Conservation (phyloP, 2,113 vertebrate genomes). For the Antechinus flavipes region DNA sequence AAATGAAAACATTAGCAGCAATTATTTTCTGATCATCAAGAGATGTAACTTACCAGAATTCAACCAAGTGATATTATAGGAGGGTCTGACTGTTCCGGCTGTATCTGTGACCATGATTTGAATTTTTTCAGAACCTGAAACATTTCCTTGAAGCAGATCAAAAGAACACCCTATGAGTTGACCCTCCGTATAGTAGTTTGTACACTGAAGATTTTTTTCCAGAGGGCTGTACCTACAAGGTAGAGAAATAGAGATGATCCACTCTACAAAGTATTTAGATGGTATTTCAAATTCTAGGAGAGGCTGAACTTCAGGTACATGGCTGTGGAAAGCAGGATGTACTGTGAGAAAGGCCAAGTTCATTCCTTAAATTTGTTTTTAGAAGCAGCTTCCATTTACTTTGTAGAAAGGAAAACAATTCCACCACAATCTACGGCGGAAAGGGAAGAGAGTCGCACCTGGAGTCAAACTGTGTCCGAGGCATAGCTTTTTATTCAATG, state of each 20-base stretch:
- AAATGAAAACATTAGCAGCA: background rate
- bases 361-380: slow-evolving; percentile 3
- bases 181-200: slow-evolving; percentile 66
- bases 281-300: slow-evolving; percentile 15
- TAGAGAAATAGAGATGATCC: slow-evolving; percentile 52
- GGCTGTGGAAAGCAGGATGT: slow-evolving; percentile 41
- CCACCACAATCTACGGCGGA: background rate
- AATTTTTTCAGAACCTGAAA: slow-evolving; percentile 58
- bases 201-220: slow-evolving; percentile 68
- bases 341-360: slow-evolving; percentile 19
- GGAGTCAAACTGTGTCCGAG: background rate
- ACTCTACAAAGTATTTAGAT: slow-evolving; percentile 52
- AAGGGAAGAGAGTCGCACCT: background rate
- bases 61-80: slow-evolving; percentile 66
- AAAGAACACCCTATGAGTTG: slow-evolving; percentile 69
- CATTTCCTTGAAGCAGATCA: slow-evolving; percentile 60
- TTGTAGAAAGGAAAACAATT: slow-evolving; percentile 28
- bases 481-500: background rate
- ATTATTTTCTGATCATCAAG: background rate
- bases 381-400: slow-evolving; percentile 33
- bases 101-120: slow-evolving; percentile 78
- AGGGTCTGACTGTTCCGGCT: slow-evolving; percentile 74
- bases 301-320: background rate
- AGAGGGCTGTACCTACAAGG: slow-evolving; percentile 70
- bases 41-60: slow-evolving; percentile 68